Evolutionary conservation across 2,113 vertebrate species (phyloP), one percentile per base, ranked within the genome.

Genomic region (Thamnaconus septentrionalis): DNA sequence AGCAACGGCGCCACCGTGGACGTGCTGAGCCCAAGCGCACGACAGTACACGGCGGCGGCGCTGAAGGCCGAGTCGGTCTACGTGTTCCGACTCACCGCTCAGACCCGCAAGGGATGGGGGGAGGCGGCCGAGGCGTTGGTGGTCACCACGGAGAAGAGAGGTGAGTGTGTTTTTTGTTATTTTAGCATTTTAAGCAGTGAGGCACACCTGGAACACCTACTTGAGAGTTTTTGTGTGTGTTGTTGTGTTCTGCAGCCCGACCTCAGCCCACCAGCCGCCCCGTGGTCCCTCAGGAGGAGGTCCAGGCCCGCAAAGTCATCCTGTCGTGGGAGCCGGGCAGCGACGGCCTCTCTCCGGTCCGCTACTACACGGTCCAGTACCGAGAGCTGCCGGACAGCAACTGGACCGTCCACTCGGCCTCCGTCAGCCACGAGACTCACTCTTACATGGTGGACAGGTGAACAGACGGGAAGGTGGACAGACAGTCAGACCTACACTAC

Each of bases 31-130:
- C 94, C 96, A 76, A 92, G 93, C 0, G 89, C 94, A 0, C 93
- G 95, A 5, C 97, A 99, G 85, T 97, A 96, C 88, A 95, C 90
- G 0, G 95, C 95, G 44, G 78, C 87, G 0, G 88, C 93, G 3
- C 94, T 99, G 50, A 93, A 92, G 84, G 94, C 96, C 0, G 96
- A 99, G 76, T 89, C 91, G 3, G 92, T 94, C 63, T 99, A 98
- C 79, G 89, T 98, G 18, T 99, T 98, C 87, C 93, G 95, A 7
- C 92, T 99, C 77, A 92, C 93, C 0, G 97, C 97, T 2, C 96
- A 98, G 88, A 98, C 96, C 53, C 93, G 97, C 56, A 98, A 98
- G 72, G 97, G 97, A 61, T 99, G 97, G 97, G 97, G 97, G 0
- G 94, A 96, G 79, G 93, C 93, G 0, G 94, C 97, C 0, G 97